Evolutionary conservation across 2,113 vertebrate genomes (phyloP), one percentile per base, ranked within the genome.

Genomic region (Ptilonorhynchus violaceus): DNA sequence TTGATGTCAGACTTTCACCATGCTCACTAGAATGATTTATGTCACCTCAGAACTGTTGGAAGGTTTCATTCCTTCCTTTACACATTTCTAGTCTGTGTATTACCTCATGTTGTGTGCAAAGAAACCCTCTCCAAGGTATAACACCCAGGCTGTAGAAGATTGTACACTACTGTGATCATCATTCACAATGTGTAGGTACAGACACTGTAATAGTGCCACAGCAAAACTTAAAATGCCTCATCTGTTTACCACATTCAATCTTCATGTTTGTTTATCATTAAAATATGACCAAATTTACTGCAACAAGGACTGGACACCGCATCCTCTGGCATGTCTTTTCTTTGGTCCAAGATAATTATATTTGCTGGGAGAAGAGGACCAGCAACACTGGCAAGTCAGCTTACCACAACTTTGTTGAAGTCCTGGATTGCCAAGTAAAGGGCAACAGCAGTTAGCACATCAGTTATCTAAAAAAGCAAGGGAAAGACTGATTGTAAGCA

Each of bases 341-440:
- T 87, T 55, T 76, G 46, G 58, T 62, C 67, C 46, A 76, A 67
- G 59, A n/a, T 7, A 74, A 58, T 59, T 30, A 55, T 15, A 82
- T 23, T 39, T 83, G 42, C 39, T 82, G 89, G 52, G 68, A 92
- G 58, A 93, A 93, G 28, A 88, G 39, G 35, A 77, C 7, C 50
- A 64, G 73, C 19, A 72, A 44, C 52, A 30, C 13, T 21, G 53
- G 15, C 33, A 81, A 91, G 37, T 84, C 70, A 87, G 76, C 99
- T 99, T 96, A 99, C 99, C 99, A 99, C 98, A 98, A 98, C 98
- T 96, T 99, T 99, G 98, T 99, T 99, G 98, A 99, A 99, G 92
- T 99, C 99, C 85, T 98, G 98, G 62, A 99, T 98, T n/a, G 99
- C 98, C 96, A 99, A 95, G 98, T 99, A 99, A 7, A 99, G 98